Evolutionary conservation across 2,888 invertebrate genomes (phyloP), one percentile per base, ranked within the genome.

Genomic region (Mellilla xanthometata): DNA sequence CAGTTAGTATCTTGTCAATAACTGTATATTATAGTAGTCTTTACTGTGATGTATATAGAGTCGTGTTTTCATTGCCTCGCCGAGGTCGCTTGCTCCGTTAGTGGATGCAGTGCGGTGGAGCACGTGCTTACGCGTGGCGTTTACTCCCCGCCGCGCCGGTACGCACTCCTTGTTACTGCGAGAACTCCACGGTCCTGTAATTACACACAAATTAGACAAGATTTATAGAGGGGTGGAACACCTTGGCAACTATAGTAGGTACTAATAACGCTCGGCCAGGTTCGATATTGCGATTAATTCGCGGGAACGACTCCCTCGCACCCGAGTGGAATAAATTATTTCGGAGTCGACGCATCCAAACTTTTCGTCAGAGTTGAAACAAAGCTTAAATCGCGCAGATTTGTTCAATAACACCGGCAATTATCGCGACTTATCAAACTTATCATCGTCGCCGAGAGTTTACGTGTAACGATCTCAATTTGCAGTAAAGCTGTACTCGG

Each of bases 151-250:
- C 84, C 80, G 83, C 76, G 87, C 84, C 80, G 83, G 72, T 83
- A 85, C 84, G 83, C 85, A 85, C 81, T 87, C 85, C 87, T 87
- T 80, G 89, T 86, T 83, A 85, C 85, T 75, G 65, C 72, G 82
- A 81, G 82, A 81, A 80, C 85, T 82, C 80, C 78, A 73, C 85
- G 77, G 79, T 80, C 79, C 86, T 85, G 86, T 89, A 89, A 89
- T 89, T 88, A 89, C 89, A 88, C 87, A 89, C 87, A 89, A 89
- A 89, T 89, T 89, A 89, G 87, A 86, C 84, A 88, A 89, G 88
- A 89, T 89, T 89, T 89, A 89, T 88, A 70, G 88, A 81, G 85
- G 89, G 89, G 88, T 82, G 82, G 79, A 81, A 86, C 88, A 89
- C 88, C 88, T 89, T 88, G 78, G 87, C 81, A 89, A 89, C 89